Conservation (phyloP, 2,888 invertebrate species). For the Barypeithes pellucidus region DNA sequence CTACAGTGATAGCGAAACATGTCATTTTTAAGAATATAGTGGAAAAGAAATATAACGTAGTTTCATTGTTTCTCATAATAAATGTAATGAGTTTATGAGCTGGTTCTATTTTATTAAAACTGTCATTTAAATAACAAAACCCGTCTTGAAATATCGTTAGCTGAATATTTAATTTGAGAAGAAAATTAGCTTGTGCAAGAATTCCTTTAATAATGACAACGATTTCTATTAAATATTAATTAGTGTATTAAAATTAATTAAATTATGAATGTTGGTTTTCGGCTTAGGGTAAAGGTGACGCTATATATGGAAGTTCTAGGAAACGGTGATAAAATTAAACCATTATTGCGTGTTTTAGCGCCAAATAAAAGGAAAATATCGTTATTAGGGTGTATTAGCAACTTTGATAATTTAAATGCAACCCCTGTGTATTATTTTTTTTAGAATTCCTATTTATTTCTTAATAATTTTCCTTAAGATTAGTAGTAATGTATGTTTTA, state of each 20-base stretch:
- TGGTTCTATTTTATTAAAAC: background rate
- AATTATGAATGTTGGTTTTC: slow-evolving; percentile 2
- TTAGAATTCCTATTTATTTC: too few species aligned
- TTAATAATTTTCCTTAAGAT: too few species aligned
- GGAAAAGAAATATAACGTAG: too few species aligned
- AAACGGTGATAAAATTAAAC: background rate
- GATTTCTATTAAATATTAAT: slow-evolving; percentile 8
- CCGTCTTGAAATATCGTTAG: background rate
- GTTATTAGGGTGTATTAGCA: too few species aligned
- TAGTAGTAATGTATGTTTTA: background rate
- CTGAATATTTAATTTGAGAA: background rate
- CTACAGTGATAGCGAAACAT: too few species aligned
- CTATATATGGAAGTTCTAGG: background rate
- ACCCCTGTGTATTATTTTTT: too few species aligned
- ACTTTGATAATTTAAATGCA: too few species aligned
- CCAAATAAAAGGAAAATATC: too few species aligned
- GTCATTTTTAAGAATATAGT: too few species aligned
- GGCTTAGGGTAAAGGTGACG: background rate
- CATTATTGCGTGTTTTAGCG: background rate
- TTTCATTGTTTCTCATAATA: too few species aligned
- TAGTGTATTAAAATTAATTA: slow-evolving; percentile 4
- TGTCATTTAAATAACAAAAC: slow-evolving; percentile 1
- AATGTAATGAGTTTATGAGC: background rate
- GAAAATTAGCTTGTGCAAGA: background rate
- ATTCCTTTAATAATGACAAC: background rate